Conservation (phyloP, 2,888 invertebrate genomes). For the Trissonchulus sp. region DNA sequence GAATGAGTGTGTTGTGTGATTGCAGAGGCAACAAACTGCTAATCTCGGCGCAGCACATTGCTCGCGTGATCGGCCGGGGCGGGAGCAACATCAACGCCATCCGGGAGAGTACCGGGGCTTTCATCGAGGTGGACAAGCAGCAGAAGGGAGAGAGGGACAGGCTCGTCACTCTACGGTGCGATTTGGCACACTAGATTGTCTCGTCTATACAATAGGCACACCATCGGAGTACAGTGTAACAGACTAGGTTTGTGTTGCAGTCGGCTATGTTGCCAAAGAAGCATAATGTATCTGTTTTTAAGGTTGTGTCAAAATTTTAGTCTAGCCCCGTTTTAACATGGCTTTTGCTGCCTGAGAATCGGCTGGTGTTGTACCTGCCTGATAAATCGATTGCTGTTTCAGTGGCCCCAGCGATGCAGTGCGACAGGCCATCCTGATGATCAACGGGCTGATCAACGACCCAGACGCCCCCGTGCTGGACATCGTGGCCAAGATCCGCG, state of each 20-base stretch:
- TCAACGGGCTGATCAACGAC: constrained; percentile 85
- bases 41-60: constrained; percentile 88
- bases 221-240: too few species aligned
- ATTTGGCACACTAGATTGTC: too few species aligned
- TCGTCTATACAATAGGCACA: too few species aligned
- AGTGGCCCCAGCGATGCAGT: constrained; percentile 71
- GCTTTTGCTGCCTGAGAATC: too few species aligned
- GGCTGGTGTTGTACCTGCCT: too few species aligned
- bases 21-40: constrained; percentile 75
- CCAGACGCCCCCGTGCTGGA: constrained; percentile 63
- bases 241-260: too few species aligned
- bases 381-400: constrained; percentile 2
- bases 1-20: too few species aligned
- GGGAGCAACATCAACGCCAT: constrained; percentile 98
- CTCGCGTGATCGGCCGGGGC: constrained; percentile 91
- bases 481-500: constrained; percentile 39
- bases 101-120: constrained; percentile 88
- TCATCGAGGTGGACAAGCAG: constrained; percentile 97
- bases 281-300: too few species aligned
- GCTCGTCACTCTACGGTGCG: constrained; percentile 84
- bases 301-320: too few species aligned
- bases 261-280: too few species aligned
- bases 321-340: too few species aligned
- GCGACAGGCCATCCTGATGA: constrained; percentile 81
- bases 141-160: constrained; percentile 76